These are phyloP conservation scores for Syrista parreyssii DNA, from an alignment of 2,888 invertebrate genomes.

Conservation along the genomic window DNA sequence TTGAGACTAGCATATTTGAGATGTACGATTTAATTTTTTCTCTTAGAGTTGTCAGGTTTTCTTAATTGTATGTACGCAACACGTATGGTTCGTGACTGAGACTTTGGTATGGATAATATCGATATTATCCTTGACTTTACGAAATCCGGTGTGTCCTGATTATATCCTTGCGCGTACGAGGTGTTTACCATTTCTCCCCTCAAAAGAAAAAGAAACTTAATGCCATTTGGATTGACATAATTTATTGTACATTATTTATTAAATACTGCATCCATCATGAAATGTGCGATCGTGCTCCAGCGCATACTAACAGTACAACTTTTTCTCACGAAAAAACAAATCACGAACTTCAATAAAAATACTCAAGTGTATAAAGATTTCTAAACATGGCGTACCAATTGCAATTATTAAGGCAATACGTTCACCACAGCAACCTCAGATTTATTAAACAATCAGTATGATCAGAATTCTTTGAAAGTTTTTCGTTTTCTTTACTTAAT, in stretches of 20 bases:
- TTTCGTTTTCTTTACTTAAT: not conserved
- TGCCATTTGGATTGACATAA: not conserved
- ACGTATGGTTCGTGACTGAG: not conserved
- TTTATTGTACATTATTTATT: not conserved
- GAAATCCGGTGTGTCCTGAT: not conserved
- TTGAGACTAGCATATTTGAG: not conserved
- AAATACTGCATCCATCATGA: not conserved
- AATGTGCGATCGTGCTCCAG: not conserved
- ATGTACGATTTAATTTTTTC: not conserved
- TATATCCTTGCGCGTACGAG: not conserved
- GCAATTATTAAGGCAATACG: not conserved
- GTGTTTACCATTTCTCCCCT: not conserved
- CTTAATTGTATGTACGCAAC: not conserved
- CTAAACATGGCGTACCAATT: not conserved
- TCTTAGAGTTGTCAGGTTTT: not conserved
- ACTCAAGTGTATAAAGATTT: not conserved
- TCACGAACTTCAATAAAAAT: not conserved
- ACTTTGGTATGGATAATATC: not conserved
- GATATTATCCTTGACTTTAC: not conserved
- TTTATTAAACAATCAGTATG: not conserved
- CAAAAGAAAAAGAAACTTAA: not conserved
- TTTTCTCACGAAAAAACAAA: not conserved
- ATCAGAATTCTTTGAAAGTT: not conserved
- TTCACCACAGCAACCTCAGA: not conserved
- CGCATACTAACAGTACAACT: not conserved